These are phyloP conservation scores for Philypnodon macrostomus DNA, from an alignment of 2,797 vertebrate genomes.

Conservation along the genomic window DNA sequence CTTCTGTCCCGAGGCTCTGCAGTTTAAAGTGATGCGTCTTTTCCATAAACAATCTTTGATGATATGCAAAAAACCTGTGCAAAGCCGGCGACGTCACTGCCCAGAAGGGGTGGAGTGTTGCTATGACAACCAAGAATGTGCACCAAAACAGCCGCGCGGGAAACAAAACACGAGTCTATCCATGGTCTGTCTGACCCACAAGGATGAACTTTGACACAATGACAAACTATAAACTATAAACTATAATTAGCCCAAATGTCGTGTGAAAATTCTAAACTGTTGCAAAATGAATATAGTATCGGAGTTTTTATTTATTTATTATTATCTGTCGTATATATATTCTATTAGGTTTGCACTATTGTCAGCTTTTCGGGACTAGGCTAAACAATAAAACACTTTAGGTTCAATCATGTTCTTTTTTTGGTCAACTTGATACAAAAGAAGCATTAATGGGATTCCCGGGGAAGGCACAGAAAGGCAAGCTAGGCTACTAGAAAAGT, in stretches of 20 bases:
- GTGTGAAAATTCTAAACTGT: not conserved
- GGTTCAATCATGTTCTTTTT: too few relatives aligned
- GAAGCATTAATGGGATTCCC: slow-evolving; percentile 32
- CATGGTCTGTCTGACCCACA: slow-evolving; percentile 24
- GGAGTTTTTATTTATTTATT: too few relatives aligned
- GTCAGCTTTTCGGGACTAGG: too few relatives aligned
- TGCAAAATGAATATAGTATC: too few relatives aligned
- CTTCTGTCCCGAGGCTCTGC: not conserved
- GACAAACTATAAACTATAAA: too few relatives aligned
- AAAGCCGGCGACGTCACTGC: slow-evolving; percentile 62
- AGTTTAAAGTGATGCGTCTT: slow-evolving; percentile 3
- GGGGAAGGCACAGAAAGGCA: slow-evolving; percentile 10
- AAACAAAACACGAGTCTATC: slow-evolving; percentile 28
- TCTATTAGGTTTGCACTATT: too few relatives aligned
- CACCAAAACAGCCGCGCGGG: slow-evolving; percentile 68
- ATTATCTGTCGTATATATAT: too few relatives aligned
- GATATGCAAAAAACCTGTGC: slow-evolving; percentile 52
- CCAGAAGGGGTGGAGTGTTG: slow-evolving; percentile 68
- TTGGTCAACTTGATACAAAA: not conserved
- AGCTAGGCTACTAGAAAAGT: slow-evolving; percentile 34
- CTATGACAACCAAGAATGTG: slow-evolving; percentile 69
- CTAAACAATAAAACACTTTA: too few relatives aligned
- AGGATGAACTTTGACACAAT: slow-evolving; percentile 34
- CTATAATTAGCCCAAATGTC: not conserved
- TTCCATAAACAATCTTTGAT: slow-evolving; percentile 38